Base-by-base conservation (phyloP, 1,140 invertebrate genomes). In the Schmidtea mediterranea region DNA sequence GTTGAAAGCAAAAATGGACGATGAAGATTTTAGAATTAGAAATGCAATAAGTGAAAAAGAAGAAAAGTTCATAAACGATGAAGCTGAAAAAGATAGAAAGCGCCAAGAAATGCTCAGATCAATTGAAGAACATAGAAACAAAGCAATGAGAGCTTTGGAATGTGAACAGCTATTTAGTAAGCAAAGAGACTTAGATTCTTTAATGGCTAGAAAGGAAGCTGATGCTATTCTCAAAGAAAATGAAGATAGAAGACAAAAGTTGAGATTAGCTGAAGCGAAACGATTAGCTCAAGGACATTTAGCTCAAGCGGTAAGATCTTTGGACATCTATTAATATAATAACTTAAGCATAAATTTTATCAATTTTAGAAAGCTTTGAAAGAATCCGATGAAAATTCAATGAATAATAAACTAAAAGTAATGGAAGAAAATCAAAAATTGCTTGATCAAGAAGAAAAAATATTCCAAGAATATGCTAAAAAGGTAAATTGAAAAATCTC, bases 21-120 rank as follows among this genome's bases (percentile, higher is more conserved):
- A 65, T 55, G 62, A 65, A 50, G 62, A 65, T 52, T 56, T 56
- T 8, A 52, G 61, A 39, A 60, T 65, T 39, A 43, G 51, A 15
- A 50, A 52, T 40, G 62, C 62, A 12, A 52, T 57, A 6, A 52
- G 55, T 38, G 62, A 65, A 43, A 54, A 51, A 0, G 62, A 63
- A 49, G 56, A 56, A 46, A 63, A 61, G 46, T 24, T 51, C 13
- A 52, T 51, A 1, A 48, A 52, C 38, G 61, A 62, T 23, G 60
- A 63, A 24, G 59, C 53, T 19, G 55, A 55, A 41, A 62, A 62
- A 43, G 56, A 59, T 23, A 52, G 43, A 1, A 61, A 61, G 43
- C 41, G 56, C 23, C 43, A 50, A 36, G 52, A 48, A 36, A 51
- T 51, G 36, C 57, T 60, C 18, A 36, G 50, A 19, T 52, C 53